Base-by-base conservation (phyloP, 1,140 invertebrate species). In the Penaeus japonicus region DNA sequence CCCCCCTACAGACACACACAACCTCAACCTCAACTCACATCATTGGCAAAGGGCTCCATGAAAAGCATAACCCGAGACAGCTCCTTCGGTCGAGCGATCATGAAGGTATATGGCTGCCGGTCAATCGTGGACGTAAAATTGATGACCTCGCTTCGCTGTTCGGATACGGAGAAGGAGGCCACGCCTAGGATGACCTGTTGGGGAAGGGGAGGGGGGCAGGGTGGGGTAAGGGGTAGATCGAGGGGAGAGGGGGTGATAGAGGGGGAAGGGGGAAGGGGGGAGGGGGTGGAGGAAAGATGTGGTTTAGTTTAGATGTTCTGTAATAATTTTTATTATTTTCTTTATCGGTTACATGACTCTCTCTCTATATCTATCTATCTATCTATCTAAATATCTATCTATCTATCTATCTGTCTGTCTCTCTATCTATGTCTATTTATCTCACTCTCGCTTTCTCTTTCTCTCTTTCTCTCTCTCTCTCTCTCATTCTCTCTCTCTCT, bases 111-210 rank as follows among this genome's bases (percentile, higher is more conserved):
- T 0, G 95, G 93, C 91, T 98, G 96, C 1, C 95, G 94, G 91
- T 95, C 96, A 77, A 98, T 94, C 0, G 96, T 94, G 20, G 94
- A 92, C 0, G 96, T 97, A 92, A 96, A 98, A 92, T 97, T 97
- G 15, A 97, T 94, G 7, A 94, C 91, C 24, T 91, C 91, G 90
- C 94, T 94, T n/a, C 93, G 92, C n/a, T 94, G 92, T 78, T 94
- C 93, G 20, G 94, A 95, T 0, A 96, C 93, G 12, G 95, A 96
- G 90, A 96, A 95, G 22, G 95, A 96, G 85, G 95, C 95, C 15
- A 96, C 96, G 10, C 93, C 96, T 77, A 97, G 91, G 35, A 96
- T 94, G 20, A 95, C 95, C 92, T 95, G 92, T 7, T 85, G 10
- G 24, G 18, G n/a, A 27, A 30, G 62, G 57, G 62, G 57, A 27